These are phyloP conservation scores for Paramormyrops hopkinsi DNA, from an alignment of 2,797 vertebrate species.

Conservation along the genomic window DNA sequence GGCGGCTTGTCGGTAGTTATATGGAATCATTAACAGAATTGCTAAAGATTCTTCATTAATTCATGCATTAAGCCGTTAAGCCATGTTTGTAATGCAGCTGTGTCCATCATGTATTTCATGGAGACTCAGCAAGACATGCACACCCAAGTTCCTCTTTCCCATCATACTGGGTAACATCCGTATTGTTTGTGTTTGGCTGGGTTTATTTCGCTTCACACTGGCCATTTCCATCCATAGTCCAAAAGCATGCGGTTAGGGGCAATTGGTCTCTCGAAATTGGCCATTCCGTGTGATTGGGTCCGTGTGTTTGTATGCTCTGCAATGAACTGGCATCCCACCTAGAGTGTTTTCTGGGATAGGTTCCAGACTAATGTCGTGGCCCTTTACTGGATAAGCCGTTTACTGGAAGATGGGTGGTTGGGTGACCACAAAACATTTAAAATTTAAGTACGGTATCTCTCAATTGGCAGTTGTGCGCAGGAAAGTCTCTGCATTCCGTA, in stretches of 20 bases:
- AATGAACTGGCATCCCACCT: not conserved
- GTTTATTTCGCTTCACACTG: not conserved
- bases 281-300: not conserved
- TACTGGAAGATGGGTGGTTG: not conserved
- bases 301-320: not conserved
- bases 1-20: not conserved
- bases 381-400: not conserved
- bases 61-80: not conserved
- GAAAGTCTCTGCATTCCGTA: not conserved
- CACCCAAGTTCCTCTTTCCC: not conserved
- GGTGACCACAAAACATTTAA: constrained; percentile 1
- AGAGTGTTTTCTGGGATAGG: not conserved
- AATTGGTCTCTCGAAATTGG: not conserved
- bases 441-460: not conserved
- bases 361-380: not conserved
- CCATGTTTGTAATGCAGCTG: not conserved
- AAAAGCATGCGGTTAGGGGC: not conserved
- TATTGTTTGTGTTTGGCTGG: not conserved
- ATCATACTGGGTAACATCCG: not conserved
- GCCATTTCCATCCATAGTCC: not conserved
- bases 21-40: not conserved
- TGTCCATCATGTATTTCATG: not conserved
- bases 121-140: not conserved
- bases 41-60: not conserved
- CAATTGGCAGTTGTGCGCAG: not conserved